Base-by-base conservation (phyloP, 2,888 invertebrate genomes). In the Petrolisthes cinctipes region DNA sequence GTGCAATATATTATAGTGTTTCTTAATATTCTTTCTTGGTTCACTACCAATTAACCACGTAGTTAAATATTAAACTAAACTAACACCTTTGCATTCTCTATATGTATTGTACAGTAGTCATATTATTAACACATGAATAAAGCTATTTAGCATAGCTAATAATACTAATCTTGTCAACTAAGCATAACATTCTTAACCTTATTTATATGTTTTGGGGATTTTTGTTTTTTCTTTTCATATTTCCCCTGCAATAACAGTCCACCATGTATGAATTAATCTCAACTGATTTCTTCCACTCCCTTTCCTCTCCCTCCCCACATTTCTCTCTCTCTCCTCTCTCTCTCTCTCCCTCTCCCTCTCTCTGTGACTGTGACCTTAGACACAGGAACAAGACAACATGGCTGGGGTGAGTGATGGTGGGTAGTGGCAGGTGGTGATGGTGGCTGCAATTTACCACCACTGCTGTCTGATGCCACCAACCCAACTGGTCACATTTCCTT, bases 351-450 rank as follows among this genome's bases (percentile, higher is more conserved):
- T 73, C 17, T 85, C 37, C 37, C 71, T 80, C 80, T 81, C 37
- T 56, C 80, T 73, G 17, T 57, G n/a, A n/a, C 53, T 79, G 56
- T 57, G n/a, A 71, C 56, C 51, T 17, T 71, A 51, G 56, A 79
- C 87, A 83, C 80, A 87, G 87, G 87, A 87, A 83, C 87, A 87
- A 71, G 80, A 87, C 87, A 79, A 51, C 87, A 71, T 80, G 79
- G 71, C 83, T 73, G 78, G 78, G 87, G 87, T 87, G 87, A 87
- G 87, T 87, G 61, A 81, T 80, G 85, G 57, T 80, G 80, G 61
- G 61, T 61, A 11, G 61, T 61, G 61, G 61, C 17, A 61, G 61
- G 37, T 61, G 61, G 61, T 61, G 11, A 9, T 61, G 61, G 61
- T 61, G 61, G 61, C 17, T 9, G 61, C 61, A 61, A 17, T 17